Evolutionary conservation across 2,113 vertebrate species (phyloP), one percentile per base, ranked within the genome.

Genomic region (Ciconia boyciana): DNA sequence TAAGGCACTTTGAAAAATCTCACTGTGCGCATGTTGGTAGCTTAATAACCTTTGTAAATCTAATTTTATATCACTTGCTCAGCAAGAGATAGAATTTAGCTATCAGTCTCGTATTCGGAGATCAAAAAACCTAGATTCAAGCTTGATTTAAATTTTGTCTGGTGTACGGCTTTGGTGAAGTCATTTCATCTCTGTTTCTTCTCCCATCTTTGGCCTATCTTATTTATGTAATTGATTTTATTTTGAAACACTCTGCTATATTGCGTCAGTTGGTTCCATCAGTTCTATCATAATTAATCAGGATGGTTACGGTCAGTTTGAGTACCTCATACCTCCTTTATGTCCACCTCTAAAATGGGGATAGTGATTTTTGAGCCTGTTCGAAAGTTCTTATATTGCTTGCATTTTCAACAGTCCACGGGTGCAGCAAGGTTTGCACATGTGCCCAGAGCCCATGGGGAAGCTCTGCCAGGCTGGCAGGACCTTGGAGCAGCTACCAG

Each of bases 1-100:
- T 51, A 88, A 93, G 39, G 71, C 78, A 70, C 87, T 96, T 95
- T 90, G 82, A 93, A 88, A 93, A 96, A 88, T 94, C 85, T 43
- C 22, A 55, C 81, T 90, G 85, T 66, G 93, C 6, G 3, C 58
- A 79, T 57, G 81, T 91, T 76, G 80, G 74, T 65, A 74, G 74
- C 87, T 94, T 95, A 96, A 96, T 94, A 95, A 85, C 69, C 78
- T 97, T 91, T 94, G 65, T 85, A 76, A 95, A 97, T 95, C 89
- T 96, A 72, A 89, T 94, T 96, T 94, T 91, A 74, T 58, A 89
- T 94, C 61, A 43, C 87, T 77, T 94, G 84, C 87, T 89, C 81
- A 82, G 89, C 84, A 76, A 85, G 81, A 85, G 43, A 57, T 18
- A 70, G 78, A 76, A 82, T 78, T 81, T 69, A 20, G 2, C 61